Evolutionary conservation across 1,140 invertebrate species (phyloP), one percentile per base, ranked within the genome.

Genomic region (Papilio dardanus): DNA sequence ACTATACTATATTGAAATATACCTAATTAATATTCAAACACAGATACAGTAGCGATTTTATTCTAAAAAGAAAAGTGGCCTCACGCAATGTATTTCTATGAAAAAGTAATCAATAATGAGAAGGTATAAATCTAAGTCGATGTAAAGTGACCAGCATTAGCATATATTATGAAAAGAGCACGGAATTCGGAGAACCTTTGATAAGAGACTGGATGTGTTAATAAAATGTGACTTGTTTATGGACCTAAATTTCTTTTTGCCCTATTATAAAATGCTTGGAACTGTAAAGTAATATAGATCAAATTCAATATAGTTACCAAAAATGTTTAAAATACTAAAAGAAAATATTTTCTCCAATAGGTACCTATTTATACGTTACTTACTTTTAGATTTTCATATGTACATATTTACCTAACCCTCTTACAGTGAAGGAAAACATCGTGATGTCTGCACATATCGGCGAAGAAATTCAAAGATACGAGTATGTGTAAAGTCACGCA

Each of bases 91-190:
- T 10, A 31, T 50, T 73, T 73, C 71, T 33, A 73, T 73, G 31
- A 40, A 73, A 73, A 73, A 71, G 19, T 73, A 58, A 54, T 54
- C 46, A 73, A 33, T 58, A 58, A 58, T 73, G 31, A 58, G 31
- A 54, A 58, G n/a, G 50, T 31, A 54, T 73, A 71, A 71, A 71
- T 58, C 54, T 14, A 73, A 58, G 1, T 8, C 5, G 21, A 30
- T 62, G 14, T 62, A 62, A 62, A 30, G 3, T 28, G 14, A 16
- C 30, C n/a, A 30, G 31, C 19, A 73, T 73, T 73, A 73, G 46
- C 71, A 73, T 73, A 58, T 3, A 31, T 73, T 73, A 58, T 46
- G 42, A 50, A 73, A 58, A 73, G 71, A 73, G 28, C 71, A 58
- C 33, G n/a, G 69, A 58, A 73, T 73, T 73, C 46, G 2, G 46